Conservation (phyloP, 2,797 vertebrate genomes). For the Karalla daura region DNA sequence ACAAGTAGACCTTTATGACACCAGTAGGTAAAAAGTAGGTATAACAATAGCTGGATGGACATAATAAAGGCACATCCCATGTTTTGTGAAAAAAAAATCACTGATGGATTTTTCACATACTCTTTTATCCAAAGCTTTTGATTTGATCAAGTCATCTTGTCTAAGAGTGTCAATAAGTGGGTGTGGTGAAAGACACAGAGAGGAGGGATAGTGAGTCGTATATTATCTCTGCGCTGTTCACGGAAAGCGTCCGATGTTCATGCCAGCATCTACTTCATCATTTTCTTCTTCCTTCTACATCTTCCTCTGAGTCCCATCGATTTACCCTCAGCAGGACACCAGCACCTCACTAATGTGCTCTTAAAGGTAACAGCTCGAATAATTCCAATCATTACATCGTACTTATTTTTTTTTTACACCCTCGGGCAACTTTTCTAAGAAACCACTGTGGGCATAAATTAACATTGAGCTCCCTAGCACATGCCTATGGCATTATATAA, state of each 20-base stretch:
- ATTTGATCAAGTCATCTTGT: no score
- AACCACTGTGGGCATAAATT: conserved; percentile 2
- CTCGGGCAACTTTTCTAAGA: conserved; percentile 14
- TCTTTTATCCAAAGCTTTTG: no score
- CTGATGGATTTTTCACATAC: no score
- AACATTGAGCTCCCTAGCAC: conserved; percentile 35
- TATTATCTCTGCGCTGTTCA: no score
- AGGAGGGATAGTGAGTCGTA: background rate
- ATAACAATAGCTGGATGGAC: no score
- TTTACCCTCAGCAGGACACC: conserved; percentile 2
- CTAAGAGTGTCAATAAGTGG: no score
- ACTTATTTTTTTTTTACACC: conserved; percentile 19
- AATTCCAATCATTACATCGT: conserved; percentile 3
- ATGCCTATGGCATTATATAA: conserved; percentile 43
- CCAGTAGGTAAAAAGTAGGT: no score
- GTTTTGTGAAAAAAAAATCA: no score
- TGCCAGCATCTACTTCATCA: background rate
- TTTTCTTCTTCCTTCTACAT: background rate
- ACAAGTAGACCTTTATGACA: no score
- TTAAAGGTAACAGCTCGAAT: background rate
- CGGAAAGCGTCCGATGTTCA: background rate
- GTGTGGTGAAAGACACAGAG: background rate
- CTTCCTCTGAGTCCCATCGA: background rate
- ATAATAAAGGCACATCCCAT: no score
- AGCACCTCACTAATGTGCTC: background rate